These are phyloP conservation scores for Xestia rhomboidea DNA, from an alignment of 2,888 invertebrate species.

Conservation along the genomic window DNA sequence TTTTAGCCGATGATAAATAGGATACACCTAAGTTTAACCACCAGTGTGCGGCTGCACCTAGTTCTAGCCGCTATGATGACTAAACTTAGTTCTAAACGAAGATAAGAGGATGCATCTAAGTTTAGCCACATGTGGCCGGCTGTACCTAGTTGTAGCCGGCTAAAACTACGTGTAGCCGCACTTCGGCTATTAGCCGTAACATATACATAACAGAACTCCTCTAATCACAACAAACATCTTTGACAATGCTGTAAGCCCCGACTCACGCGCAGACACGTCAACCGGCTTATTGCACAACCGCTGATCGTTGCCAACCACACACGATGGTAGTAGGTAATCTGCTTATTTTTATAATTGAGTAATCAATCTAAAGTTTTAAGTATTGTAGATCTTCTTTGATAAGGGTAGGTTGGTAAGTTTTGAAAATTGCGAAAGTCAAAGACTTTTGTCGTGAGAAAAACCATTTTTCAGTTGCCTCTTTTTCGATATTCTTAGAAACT, in stretches of 20 bases:
- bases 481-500: neutral
- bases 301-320: constrained; percentile 58
- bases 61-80: too few relatives aligned
- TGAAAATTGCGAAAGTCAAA: neutral
- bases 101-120: too few relatives aligned
- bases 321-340: constrained; percentile 61
- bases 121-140: too few relatives aligned
- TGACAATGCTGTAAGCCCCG: constrained; percentile 58
- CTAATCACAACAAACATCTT: constrained; percentile 57
- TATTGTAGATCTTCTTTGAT: neutral
- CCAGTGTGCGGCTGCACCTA: too few relatives aligned
- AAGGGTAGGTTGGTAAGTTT: neutral
- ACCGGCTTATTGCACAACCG: constrained; percentile 53
- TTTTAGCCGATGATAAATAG: too few relatives aligned
- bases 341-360: constrained; percentile 64
- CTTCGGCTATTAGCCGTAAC: too few relatives aligned
- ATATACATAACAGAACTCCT: constrained; percentile 31
- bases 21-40: too few relatives aligned
- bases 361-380: constrained; percentile 56
- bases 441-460: neutral
- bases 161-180: too few relatives aligned
- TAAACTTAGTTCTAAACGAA: too few relatives aligned
- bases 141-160: too few relatives aligned
- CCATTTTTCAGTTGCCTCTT: too few relatives aligned
- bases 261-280: constrained; percentile 55